Evolutionary conservation across 2,888 invertebrate genomes (phyloP).

Genomic region (Nipponacmea schrenckii): DNA sequence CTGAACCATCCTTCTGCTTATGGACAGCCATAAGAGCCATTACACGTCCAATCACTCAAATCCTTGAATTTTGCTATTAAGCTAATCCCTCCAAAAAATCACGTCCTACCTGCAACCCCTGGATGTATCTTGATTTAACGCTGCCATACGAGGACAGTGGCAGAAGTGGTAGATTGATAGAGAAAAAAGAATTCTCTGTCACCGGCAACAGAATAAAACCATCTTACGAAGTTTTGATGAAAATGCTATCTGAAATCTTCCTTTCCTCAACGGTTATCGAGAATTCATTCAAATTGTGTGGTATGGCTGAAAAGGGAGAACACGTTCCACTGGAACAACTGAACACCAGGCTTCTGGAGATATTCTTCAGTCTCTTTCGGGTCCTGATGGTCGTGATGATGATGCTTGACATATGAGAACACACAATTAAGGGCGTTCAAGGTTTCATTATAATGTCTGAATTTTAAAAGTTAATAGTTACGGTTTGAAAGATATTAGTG

Average conservation of each 20-base stretch:
- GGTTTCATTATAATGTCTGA: too few species aligned
- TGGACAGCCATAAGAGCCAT: slow-evolving; percentile 12
- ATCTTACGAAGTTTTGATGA: background rate
- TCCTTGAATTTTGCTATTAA: slow-evolving; percentile 9
- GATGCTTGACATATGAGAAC: too few species aligned
- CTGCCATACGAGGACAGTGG: slow-evolving; percentile 12
- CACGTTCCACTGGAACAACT: slow-evolving; percentile 8
- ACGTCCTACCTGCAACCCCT: background rate
- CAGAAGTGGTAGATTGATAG: slow-evolving; percentile 9
- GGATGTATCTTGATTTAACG: slow-evolving; percentile 1
- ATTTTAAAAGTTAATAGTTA: too few species aligned
- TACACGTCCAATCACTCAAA: slow-evolving; percentile 15
- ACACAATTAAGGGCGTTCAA: too few species aligned
- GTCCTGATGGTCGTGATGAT: too few species aligned
- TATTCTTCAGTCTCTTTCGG: background rate
- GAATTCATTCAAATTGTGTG: slow-evolving; percentile 12
- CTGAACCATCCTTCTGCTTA: background rate
- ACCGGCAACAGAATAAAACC: background rate
- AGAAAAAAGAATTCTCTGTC: background rate
- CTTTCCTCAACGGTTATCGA: slow-evolving; percentile 8
- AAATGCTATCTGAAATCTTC: background rate
- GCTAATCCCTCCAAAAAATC: background rate
- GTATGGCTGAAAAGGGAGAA: slow-evolving; percentile 5
- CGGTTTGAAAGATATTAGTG: too few species aligned
- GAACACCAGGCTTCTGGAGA: slow-evolving; percentile 10